Evolutionary conservation across 2,888 invertebrate genomes (phyloP), one percentile per base, ranked within the genome.

Genomic region (Eueremaeus valkanovi): DNA sequence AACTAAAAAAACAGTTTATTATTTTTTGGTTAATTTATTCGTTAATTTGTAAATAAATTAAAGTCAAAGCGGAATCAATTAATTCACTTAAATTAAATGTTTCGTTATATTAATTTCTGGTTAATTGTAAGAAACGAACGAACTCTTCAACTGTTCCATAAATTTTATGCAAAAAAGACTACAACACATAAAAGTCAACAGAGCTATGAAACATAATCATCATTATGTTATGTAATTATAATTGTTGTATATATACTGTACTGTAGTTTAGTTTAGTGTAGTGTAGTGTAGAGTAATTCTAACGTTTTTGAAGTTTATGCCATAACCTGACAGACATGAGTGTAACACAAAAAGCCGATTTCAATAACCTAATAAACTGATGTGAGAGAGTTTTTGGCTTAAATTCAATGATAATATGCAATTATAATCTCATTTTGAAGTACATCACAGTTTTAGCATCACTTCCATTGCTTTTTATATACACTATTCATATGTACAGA

Each of bases 291-390:
- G 3, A 66, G 66, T n/a, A 31, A 66, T 6, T 27, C 29, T 18
- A 29, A 11, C n/a, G 21, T 2, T 18, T 16, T 11, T 18, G 42
- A 45, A n/a, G 51, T 8, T 2, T 61, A 1, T n/a, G 18, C 36
- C 66, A 33, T 36, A 66, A 66, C 36, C 66, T 66, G 36, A 33
- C 66, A 36, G 27, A 29, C 36, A 36, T 66, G 36, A 66, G 66
- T 36, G n/a, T 5, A 13, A 27, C n/a, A 18, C 16, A 49, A 29
- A 13, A 58, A 16, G 3, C n/a, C 8, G 3, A 66, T 36, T 66
- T 66, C n/a, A 66, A 66, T 33, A 66, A 36, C 66, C 66, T 66
- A 66, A 66, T 66, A 66, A 66, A 66, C 66, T 61, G 24, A 21
- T 58, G 58, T 58, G 29, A 9, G 61, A 29, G 58, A 58, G 36